phyloP scores from a whole-genome alignment of 1,140 invertebrate species.

The Macrotrachela quadricornifera region DNA sequence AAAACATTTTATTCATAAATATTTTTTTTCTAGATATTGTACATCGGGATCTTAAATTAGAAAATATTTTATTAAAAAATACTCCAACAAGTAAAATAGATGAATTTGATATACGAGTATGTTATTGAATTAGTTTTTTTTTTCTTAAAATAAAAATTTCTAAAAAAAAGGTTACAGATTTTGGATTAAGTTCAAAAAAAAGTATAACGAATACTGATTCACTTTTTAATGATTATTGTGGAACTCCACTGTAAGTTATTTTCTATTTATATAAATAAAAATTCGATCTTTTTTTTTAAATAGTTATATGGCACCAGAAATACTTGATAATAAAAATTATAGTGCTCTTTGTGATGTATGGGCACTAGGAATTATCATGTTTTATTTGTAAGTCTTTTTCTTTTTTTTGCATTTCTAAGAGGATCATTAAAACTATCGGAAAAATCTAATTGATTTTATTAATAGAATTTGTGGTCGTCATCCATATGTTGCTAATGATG shows the following conservation, averaged over 20 bases:
- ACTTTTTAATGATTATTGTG: slow-evolving; percentile 37
- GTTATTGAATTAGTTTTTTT: neutral
- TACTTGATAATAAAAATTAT: slow-evolving; percentile 35
- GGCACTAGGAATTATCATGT: slow-evolving; percentile 38
- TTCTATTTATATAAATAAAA: neutral
- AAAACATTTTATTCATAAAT: neutral
- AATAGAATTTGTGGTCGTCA: too few relatives aligned
- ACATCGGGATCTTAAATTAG: slow-evolving; percentile 38
- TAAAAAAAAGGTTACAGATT: slow-evolving; percentile 34
- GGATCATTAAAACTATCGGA: too few relatives aligned
- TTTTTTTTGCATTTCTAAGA: neutral
- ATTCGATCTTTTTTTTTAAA: slow-evolving; percentile 11
- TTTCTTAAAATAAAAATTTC: neutral
- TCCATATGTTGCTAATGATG: too few relatives aligned
- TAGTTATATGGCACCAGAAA: slow-evolving; percentile 33
- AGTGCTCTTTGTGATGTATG: slow-evolving; percentile 40
- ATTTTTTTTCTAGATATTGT: slow-evolving; percentile 33
- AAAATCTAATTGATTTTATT: too few relatives aligned
- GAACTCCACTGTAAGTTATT: slow-evolving; percentile 32
- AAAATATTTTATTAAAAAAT: slow-evolving; percentile 36
- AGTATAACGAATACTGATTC: slow-evolving; percentile 33
- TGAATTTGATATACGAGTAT: slow-evolving; percentile 31
- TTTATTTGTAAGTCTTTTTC: slow-evolving; percentile 25
- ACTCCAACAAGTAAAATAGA: slow-evolving; percentile 30
- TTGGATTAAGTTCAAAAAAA: slow-evolving; percentile 37